Evolutionary conservation across 2,797 vertebrate species (phyloP).

Genomic region (Molossus molossus): DNA sequence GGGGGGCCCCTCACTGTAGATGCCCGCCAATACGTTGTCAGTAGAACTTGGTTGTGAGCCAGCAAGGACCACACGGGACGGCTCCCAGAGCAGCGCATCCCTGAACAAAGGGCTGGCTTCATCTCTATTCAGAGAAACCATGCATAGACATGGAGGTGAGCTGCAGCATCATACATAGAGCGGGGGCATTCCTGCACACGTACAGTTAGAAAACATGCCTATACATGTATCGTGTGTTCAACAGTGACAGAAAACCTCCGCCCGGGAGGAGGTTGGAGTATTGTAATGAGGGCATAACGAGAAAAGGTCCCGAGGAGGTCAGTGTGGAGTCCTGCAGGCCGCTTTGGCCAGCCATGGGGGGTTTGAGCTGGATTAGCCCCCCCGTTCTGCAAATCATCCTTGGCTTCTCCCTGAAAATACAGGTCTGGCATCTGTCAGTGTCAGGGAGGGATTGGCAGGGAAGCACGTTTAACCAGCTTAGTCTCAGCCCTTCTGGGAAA

Average conservation of each 20-base stretch:
- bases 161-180: neutral
- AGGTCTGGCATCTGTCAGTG: neutral
- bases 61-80: neutral
- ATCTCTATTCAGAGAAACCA: neutral
- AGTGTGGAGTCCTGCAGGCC: neutral
- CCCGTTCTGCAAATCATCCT: neutral
- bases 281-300: neutral
- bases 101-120: neutral
- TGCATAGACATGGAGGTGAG: neutral
- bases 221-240: neutral
- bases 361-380: neutral
- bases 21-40: neutral
- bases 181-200: neutral
- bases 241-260: neutral
- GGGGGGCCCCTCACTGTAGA: fast-evolving
- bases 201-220: neutral
- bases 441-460: neutral
- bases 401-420: neutral
- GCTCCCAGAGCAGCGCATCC: neutral
- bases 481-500: neutral
- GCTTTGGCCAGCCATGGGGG: neutral
- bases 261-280: neutral
- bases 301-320: neutral
- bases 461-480: neutral
- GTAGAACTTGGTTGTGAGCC: neutral